A percentile compares a stretch with the other conserved stretches of the same genome.
Evolutionary conservation across 2,888 invertebrate genomes (phyloP).

Genomic region (Pachliopta kotzebuea): DNA sequence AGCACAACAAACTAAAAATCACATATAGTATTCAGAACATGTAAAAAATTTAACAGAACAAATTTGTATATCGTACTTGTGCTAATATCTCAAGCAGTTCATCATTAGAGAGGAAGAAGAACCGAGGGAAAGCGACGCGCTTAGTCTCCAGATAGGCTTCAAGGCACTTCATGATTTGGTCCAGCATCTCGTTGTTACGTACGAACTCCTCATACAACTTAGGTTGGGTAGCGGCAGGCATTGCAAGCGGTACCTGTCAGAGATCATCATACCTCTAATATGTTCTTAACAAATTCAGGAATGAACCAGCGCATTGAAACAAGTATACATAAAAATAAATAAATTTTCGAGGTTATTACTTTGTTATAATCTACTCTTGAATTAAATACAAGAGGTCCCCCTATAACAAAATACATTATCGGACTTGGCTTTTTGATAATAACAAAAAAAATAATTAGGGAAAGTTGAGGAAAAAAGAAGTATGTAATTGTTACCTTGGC

Average conservation of each 20-base stretch:
- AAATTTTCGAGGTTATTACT: too few species aligned
- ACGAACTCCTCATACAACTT: conserved; percentile 85
- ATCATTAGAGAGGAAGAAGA: conserved; percentile 94
- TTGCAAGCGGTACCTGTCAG: conserved; percentile 85
- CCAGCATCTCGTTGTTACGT: conserved; percentile 88
- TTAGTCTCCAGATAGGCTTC: conserved; percentile 95
- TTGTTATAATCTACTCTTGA: too few species aligned
- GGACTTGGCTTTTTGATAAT: not conserved
- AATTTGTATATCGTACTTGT: conserved; percentile 80
- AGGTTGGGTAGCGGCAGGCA: conserved; percentile 88
- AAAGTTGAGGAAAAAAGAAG: too few species aligned
- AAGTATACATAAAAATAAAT: too few species aligned
- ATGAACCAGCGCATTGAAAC: too few species aligned
- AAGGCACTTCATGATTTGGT: conserved; percentile 93
- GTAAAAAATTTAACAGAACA: too few species aligned
- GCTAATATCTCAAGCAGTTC: conserved; percentile 94
- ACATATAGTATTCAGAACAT: not conserved
- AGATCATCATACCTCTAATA: not conserved
- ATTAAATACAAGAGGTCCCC: too few species aligned
- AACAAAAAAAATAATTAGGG: not conserved
- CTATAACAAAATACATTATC: too few species aligned
- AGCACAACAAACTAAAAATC: too few species aligned
- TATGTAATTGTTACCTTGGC: conserved; percentile 79
- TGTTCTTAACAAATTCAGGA: too few species aligned
- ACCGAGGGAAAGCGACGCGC: conserved; percentile 91